Evolutionary conservation across 2,888 invertebrate species (phyloP).

Genomic region (Ecdyonurus torrentis): DNA sequence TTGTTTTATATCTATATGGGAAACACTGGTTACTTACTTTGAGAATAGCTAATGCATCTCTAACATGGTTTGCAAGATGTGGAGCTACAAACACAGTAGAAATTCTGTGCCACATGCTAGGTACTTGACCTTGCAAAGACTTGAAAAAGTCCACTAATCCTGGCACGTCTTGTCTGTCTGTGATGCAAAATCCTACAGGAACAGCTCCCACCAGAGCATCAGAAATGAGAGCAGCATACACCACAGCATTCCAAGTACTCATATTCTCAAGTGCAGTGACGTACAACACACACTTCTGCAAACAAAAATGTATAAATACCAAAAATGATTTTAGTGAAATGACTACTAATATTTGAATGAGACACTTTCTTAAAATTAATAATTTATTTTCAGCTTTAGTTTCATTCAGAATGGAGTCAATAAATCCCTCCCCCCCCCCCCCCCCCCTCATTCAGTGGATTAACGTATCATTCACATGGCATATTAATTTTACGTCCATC

Average conservation of each 20-base stretch:
- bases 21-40: background rate
- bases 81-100: background rate
- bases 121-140: background rate
- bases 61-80: background rate
- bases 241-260: background rate
- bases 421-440: too few relatives aligned
- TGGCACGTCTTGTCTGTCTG: background rate
- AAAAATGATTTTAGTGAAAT: too few relatives aligned
- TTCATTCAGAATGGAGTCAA: too few relatives aligned
- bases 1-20: too few relatives aligned
- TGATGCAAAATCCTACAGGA: background rate
- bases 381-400: too few relatives aligned
- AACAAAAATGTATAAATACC: too few relatives aligned
- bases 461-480: too few relatives aligned
- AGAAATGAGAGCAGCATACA: background rate
- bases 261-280: background rate
- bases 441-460: too few relatives aligned
- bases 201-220: background rate
- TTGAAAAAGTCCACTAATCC: background rate
- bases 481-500: too few relatives aligned
- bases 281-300: background rate
- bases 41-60: background rate
- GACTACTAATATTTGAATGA: too few relatives aligned
- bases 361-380: too few relatives aligned
- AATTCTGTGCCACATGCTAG: background rate